Evolutionary conservation across 2,797 vertebrate species (phyloP).

Genomic region (Diplodus sargus): DNA sequence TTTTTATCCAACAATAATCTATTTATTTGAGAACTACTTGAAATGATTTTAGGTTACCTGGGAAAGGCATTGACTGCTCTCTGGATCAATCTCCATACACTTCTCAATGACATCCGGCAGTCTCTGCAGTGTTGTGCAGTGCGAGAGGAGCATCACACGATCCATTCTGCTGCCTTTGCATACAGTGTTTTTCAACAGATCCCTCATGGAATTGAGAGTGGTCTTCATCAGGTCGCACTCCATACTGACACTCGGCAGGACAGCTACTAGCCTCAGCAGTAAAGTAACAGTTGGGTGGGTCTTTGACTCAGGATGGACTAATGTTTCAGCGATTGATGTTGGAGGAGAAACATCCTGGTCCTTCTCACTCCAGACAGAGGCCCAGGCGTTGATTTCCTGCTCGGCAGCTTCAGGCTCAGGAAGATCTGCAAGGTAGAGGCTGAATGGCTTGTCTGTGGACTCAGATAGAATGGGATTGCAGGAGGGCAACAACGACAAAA

Average conservation of each 20-base stretch:
- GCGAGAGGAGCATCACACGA: constrained; percentile 91
- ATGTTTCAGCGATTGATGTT: constrained; percentile 92
- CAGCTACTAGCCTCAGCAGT: constrained; percentile 91
- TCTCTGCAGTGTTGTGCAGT: constrained; percentile 88
- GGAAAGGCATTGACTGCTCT: constrained; percentile 80
- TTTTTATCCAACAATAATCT: not conserved
- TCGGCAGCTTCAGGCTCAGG: constrained; percentile 91
- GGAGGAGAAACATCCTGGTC: constrained; percentile 92
- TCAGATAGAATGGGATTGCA: constrained; percentile 90
- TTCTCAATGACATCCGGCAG: constrained; percentile 92
- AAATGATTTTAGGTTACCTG: constrained; percentile 72
- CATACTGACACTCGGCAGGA: constrained; percentile 94
- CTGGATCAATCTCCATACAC: constrained; percentile 89
- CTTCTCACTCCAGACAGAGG: constrained; percentile 93
- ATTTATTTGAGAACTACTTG: not conserved
- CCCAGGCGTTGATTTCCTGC: constrained; percentile 93
- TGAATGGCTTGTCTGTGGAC: constrained; percentile 88
- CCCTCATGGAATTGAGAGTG: constrained; percentile 90
- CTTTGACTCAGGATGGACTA: constrained; percentile 92
- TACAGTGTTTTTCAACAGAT: constrained; percentile 88
- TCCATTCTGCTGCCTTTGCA: constrained; percentile 87
- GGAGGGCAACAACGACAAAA: constrained; percentile 92
- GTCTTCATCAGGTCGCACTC: constrained; percentile 93
- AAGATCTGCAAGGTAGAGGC: constrained; percentile 90
- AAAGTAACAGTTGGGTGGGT: constrained; percentile 91